Conservation (phyloP, 2,888 invertebrate species). For the Tiliacea citrago region DNA sequence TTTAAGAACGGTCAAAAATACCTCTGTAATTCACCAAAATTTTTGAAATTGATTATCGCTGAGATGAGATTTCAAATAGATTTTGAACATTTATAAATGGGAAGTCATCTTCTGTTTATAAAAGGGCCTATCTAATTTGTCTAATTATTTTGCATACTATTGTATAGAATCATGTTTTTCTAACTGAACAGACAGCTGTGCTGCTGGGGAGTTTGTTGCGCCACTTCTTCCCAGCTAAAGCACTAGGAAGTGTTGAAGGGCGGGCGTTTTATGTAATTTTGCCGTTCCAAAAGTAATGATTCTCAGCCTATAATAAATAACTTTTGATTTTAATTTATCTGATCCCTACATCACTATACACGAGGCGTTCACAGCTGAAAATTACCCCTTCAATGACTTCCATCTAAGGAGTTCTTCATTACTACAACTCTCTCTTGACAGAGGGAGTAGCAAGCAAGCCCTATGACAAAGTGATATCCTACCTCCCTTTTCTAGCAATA, state of each 20-base stretch:
- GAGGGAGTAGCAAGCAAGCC: not conserved
- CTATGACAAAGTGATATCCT: not conserved
- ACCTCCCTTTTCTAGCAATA: too few species aligned
- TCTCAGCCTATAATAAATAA: too few species aligned
- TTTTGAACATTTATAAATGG: too few species aligned
- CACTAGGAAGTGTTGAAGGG: too few species aligned
- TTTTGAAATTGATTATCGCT: not conserved
- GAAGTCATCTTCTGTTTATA: not conserved
- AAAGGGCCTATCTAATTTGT: too few species aligned
- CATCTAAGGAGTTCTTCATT: not conserved
- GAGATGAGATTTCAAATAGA: not conserved
- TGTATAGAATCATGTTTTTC: too few species aligned
- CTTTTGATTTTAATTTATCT: not conserved
- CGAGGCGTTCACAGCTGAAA: not conserved
- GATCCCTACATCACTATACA: not conserved
- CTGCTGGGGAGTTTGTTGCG: too few species aligned
- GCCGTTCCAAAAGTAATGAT: too few species aligned
- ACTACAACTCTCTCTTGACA: not conserved
- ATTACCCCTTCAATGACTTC: not conserved
- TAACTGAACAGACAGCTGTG: too few species aligned
- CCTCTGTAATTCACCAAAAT: not conserved
- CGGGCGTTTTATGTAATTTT: too few species aligned
- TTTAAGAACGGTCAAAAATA: not conserved
- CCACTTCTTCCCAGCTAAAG: too few species aligned
- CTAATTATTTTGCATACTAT: too few species aligned